Conservation (phyloP, 2,113 vertebrate genomes). For the Ranitomeya imitator region DNA sequence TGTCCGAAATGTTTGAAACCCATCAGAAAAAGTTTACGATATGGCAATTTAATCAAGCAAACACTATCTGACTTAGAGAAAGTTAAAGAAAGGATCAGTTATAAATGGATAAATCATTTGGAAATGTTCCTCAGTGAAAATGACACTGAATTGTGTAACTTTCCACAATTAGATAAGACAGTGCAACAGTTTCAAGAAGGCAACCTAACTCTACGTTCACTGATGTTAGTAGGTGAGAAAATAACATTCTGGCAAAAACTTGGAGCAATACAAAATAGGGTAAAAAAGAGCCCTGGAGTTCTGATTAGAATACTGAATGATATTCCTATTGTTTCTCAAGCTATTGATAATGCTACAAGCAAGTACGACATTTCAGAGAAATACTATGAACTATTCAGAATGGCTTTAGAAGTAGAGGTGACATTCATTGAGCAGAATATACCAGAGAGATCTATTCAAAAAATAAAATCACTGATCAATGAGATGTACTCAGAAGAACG, state of each 20-base stretch:
- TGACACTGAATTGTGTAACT: constrained; percentile 18
- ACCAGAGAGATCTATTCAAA: neutral
- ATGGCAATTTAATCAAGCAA: constrained; percentile 53
- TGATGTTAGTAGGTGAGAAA: constrained; percentile 32
- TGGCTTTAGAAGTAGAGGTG: constrained; percentile 4
- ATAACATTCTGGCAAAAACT: constrained; percentile 36
- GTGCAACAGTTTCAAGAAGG: constrained; percentile 21
- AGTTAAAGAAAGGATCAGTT: constrained; percentile 52
- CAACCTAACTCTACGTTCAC: neutral
- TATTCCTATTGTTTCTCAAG: neutral
- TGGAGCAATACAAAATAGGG: constrained; percentile 5
- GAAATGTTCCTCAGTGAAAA: constrained; percentile 38
- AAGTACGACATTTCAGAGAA: neutral
- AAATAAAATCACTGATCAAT: neutral
- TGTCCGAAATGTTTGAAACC: constrained; percentile 61
- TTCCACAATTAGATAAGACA: neutral
- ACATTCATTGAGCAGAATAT: neutral
- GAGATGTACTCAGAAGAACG: neutral
- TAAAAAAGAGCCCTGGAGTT: neutral
- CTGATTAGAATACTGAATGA: neutral
- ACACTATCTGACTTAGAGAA: constrained; percentile 51
- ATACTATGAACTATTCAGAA: constrained; percentile 1
- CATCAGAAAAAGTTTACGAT: constrained; percentile 58
- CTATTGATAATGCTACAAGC: neutral
- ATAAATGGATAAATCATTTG: constrained; percentile 37